A percentile compares a stretch with the other conserved stretches of the same genome.
These are phyloP conservation scores for Lucilia cuprina DNA, from an alignment of 1,140 invertebrate genomes.

Conservation along the genomic window DNA sequence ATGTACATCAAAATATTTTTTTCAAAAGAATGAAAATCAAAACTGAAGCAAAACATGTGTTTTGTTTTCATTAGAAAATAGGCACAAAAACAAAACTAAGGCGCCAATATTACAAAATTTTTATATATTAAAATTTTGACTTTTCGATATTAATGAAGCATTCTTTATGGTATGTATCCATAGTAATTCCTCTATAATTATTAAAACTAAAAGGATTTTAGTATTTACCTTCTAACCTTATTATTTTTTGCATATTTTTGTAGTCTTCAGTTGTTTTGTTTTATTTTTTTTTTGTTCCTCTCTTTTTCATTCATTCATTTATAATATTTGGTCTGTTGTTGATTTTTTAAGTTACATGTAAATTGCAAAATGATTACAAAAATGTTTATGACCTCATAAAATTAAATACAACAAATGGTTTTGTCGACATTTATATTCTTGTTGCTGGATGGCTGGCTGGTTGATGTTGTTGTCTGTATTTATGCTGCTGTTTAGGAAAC, in stretches of 20 bases:
- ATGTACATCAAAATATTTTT: not conserved
- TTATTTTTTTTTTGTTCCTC: not conserved
- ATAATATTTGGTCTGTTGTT: not conserved
- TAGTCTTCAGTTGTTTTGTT: not conserved
- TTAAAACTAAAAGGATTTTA: no score
- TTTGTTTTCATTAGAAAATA: not conserved
- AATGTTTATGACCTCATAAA: slow-evolving; percentile 61
- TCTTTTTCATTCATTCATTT: not conserved
- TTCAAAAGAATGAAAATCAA: not conserved
- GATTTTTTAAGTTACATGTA: not conserved
- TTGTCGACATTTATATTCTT: slow-evolving; percentile 53
- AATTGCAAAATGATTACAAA: slow-evolving; percentile 59
- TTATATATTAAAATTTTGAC: not conserved
- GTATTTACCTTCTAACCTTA: no score
- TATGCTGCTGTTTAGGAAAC: not conserved
- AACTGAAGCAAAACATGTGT: not conserved
- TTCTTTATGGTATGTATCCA: not conserved
- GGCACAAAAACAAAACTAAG: not conserved
- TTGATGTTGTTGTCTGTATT: not conserved
- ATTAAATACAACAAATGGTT: slow-evolving; percentile 59
- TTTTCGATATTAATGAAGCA: not conserved
- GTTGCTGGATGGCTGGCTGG: not conserved
- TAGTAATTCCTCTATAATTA: no score
- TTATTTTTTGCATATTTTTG: not conserved
- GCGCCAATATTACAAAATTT: not conserved